Evolutionary conservation across 2,888 invertebrate genomes (phyloP), one percentile per base, ranked within the genome.

Genomic region (Caenorhabditis sp.): DNA sequence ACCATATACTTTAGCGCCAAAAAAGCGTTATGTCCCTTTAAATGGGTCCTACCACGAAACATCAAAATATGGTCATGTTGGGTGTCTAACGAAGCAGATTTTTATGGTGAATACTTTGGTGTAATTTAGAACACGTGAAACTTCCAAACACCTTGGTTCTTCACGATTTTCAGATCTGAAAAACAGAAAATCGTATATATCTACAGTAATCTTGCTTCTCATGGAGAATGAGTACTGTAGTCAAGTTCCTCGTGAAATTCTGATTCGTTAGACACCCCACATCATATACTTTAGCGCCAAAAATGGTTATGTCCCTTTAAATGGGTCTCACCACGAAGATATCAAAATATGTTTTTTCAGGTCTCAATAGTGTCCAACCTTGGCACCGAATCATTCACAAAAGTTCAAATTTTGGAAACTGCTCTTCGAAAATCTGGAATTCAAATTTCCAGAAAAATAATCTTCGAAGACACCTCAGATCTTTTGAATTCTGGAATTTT

Each of bases 301-400:
- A 43, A 43, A n/a, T 10, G 3, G 5, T 17, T 5, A 43, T 43
- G 12, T 26, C 20, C 20, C 23, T 52, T 21, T 52, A 21, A 21
- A 12, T 4, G 3, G 52, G 23, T 21, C 43, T 43, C 14, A 14
- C 14, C 43, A 43, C 43, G 14, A 43, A 43, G 38, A 38, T 38
- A 10, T 14, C 14, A 26, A 53, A 10, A 20, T n/a, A 23, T 54
- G 5, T n/a, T 25, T 54, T 23, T 63, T 4, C 36, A 77, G 70
- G 64, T 77, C 4, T 54, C 82, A 12, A 70, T 82, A n/a, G 67
- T 82, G 3, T 71, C 82, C 12, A 82, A 82, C 27, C 61, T 80
- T 14, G 82, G 80, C 3, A 61, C 70, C 14, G 70, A 71, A 27
- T 70, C 77, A 0, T 80, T 75, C 38, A 78, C 80, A 26, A 76